Evolutionary conservation across 2,113 vertebrate species (phyloP).

Genomic region (Narcine bancroftii): DNA sequence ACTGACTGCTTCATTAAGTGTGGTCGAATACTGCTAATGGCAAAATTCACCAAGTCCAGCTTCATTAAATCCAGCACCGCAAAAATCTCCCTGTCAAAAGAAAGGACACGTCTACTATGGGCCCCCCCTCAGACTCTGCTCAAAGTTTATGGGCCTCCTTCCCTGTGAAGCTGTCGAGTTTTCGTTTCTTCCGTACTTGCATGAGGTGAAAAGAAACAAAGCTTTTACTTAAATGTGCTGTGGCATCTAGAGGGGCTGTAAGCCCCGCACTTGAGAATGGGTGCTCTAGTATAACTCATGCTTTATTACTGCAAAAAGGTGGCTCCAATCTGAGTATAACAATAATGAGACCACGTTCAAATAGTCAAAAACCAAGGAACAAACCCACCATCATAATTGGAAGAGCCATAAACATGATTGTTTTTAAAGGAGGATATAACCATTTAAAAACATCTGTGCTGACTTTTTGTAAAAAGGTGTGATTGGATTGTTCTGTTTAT

Average conservation of each 20-base stretch:
- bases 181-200: too few relatives aligned
- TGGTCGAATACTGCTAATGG: slow-evolving; percentile 80
- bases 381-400: background rate
- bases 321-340: background rate
- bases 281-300: too few relatives aligned
- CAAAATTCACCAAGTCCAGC: slow-evolving; percentile 93
- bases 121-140: too few relatives aligned
- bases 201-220: too few relatives aligned
- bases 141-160: too few relatives aligned
- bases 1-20: slow-evolving; percentile 91
- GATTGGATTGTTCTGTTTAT: background rate
- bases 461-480: background rate
- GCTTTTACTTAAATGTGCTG: too few relatives aligned
- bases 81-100: slow-evolving; percentile 75
- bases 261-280: too few relatives aligned
- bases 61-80: slow-evolving; percentile 90
- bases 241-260: too few relatives aligned
- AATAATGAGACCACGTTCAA: too few relatives aligned
- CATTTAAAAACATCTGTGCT: background rate
- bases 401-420: background rate
- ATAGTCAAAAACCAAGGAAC: too few relatives aligned
- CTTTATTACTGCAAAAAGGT: background rate
- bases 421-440: background rate
- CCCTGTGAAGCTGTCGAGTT: too few relatives aligned
- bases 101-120: background rate